Evolutionary conservation across 2,113 vertebrate genomes (phyloP).

Genomic region (Coreoperca whiteheadi): DNA sequence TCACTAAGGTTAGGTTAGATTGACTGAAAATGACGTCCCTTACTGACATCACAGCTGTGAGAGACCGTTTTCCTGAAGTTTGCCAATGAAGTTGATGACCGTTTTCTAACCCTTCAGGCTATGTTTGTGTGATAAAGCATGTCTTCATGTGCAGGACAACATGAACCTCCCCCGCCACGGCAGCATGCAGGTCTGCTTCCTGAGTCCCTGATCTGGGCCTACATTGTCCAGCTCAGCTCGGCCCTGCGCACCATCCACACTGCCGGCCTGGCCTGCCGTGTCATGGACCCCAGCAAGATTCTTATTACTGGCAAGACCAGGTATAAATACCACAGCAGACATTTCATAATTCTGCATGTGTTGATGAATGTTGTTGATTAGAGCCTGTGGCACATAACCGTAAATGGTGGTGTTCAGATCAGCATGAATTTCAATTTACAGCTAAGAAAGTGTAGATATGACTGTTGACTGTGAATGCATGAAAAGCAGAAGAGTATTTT

Average conservation of each 20-base stretch:
- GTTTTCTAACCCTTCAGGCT: slow-evolving; percentile 17
- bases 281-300: slow-evolving; percentile 99
- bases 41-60: not conserved
- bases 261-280: slow-evolving; percentile 95
- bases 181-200: slow-evolving; percentile 97
- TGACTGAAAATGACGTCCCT: not conserved
- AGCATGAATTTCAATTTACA: slow-evolving; percentile 3
- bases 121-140: slow-evolving; percentile 20
- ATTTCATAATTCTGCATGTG: not conserved
- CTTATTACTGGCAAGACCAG: slow-evolving; percentile 98
- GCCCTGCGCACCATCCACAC: slow-evolving; percentile 97
- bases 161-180: slow-evolving; percentile 94
- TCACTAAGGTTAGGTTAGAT: not conserved
- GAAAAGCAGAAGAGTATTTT: slow-evolving; percentile 49
- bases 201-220: slow-evolving; percentile 98
- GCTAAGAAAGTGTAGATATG: not conserved
- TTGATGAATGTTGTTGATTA: not conserved
- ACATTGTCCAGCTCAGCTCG: slow-evolving; percentile 97
- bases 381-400: not conserved
- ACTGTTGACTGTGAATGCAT: slow-evolving; percentile 29
- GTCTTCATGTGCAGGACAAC: slow-evolving; percentile 87
- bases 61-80: not conserved
- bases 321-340: slow-evolving; percentile 71
- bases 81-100: slow-evolving; percentile 12
- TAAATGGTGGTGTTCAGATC: not conserved